phyloP scores from a whole-genome alignment of 1,140 invertebrate species.

The Pentalonia nigronervosa region DNA sequence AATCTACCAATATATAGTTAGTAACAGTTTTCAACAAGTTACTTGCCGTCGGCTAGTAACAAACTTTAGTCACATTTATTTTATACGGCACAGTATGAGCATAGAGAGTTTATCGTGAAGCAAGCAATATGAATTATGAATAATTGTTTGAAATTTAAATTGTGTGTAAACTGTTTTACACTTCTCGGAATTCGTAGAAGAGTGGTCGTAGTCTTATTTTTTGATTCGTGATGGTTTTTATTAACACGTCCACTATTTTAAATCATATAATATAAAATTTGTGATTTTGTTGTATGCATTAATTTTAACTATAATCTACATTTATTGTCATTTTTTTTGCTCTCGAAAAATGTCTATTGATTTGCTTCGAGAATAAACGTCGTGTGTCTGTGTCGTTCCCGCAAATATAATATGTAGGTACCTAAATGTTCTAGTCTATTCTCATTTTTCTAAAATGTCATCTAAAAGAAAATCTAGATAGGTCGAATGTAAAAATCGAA shows the following conservation, averaged over 20 bases:
- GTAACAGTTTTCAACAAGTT: slow-evolving; percentile 17
- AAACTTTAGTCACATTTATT: slow-evolving; percentile 2
- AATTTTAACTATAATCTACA: not conserved
- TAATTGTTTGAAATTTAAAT: not conserved
- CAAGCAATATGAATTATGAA: not conserved
- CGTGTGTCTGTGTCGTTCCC: not conserved
- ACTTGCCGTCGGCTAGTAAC: not conserved
- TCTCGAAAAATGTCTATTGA: not conserved
- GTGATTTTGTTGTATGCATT: not conserved
- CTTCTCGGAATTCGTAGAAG: not conserved
- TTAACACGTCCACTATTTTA: not conserved
- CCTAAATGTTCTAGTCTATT: not conserved
- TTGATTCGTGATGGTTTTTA: not conserved
- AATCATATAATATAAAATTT: not conserved
- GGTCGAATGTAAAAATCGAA: not conserved
- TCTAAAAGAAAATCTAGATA: too few species aligned
- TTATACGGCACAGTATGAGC: too few species aligned
- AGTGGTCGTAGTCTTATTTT: not conserved
- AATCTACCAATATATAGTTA: not conserved
- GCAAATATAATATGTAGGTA: not conserved
- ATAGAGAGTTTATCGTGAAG: not conserved
- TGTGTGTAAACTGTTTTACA: not conserved
- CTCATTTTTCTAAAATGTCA: not conserved
- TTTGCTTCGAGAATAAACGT: not conserved
- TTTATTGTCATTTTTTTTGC: not conserved